Evolutionary conservation across 2,888 invertebrate genomes (phyloP), one percentile per base, ranked within the genome.

Genomic region (Cantharis rufa): DNA sequence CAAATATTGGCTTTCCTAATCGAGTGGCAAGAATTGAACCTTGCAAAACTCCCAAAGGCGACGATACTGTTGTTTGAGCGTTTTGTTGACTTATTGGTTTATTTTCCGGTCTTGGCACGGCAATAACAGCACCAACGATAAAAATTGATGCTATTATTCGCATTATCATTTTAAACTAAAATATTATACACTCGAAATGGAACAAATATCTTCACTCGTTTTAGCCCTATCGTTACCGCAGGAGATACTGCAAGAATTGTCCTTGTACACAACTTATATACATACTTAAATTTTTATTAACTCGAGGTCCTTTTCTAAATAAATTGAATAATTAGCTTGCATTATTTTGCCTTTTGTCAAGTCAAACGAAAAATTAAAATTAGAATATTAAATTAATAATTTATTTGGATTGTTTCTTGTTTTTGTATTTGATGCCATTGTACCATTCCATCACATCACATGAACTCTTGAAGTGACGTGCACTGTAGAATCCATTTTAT

Each of bases 1-100:
- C 75, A 78, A 80, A 83, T 69, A 84, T 84, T 68, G 80, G 80
- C 75, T 83, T 84, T 24, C 83, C 84, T 15, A 79, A 78, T 16
- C 82, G 79, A 1, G 82, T 81, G 32, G 78, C 78, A 62, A 82
- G 69, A 66, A 82, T 80, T 9, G 83, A 77, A 10, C 84, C 84
- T 76, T 83, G 83, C 5, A 84, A 79, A 16, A 78, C 80, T 10
- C 84, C 84, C 62, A 83, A 64, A 1, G 83, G 81, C 11, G 83
- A 83, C 10, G 78, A 74, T 21, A 83, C 81, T 9, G 80, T 81
- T 10, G 82, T 82, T 11, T 63, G 16, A 15, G 81, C 78, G 70
- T 79, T 80, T 64, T 81, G 82, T 70, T 82, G 79, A 69, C 82
- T 82, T 11, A 79, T 71, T 18, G 81, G 72, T 77, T 82, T 82